phyloP scores from a whole-genome alignment of 2,888 invertebrate genomes.

The Thymelicus sylvestris region DNA sequence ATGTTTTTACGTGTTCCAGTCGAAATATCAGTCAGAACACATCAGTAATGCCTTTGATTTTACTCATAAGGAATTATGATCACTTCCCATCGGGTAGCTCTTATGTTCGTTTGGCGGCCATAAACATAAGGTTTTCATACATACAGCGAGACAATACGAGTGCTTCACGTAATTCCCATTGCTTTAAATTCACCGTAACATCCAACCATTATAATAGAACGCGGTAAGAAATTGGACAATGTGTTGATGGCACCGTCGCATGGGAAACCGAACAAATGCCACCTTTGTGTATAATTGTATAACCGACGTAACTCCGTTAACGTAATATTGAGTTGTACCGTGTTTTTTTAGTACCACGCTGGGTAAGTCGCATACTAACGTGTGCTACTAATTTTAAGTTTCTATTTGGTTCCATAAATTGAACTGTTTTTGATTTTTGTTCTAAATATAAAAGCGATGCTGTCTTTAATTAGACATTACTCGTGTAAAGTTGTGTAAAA shows the following conservation, averaged over 20 bases:
- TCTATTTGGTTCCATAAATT: slow-evolving; percentile 11
- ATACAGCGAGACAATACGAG: slow-evolving; percentile 10
- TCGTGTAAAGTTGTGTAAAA: background rate
- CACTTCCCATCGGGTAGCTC: too few species aligned
- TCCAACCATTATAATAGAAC: slow-evolving; percentile 34
- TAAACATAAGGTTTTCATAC: background rate
- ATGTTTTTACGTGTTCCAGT: too few species aligned
- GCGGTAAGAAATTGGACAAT: slow-evolving; percentile 62
- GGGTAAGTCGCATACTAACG: slow-evolving; percentile 25
- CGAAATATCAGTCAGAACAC: too few species aligned
- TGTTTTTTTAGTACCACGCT: slow-evolving; percentile 30
- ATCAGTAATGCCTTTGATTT: too few species aligned
- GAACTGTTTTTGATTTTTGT: background rate
- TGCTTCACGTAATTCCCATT: slow-evolving; percentile 31
- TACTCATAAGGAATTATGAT: background rate
- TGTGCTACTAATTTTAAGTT: background rate
- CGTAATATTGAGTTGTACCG: slow-evolving; percentile 46
- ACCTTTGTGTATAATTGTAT: slow-evolving; percentile 67
- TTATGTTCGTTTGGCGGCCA: too few species aligned
- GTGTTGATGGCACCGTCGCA: slow-evolving; percentile 54
- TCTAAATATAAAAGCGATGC: background rate
- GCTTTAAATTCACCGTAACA: slow-evolving; percentile 24
- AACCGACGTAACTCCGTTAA: slow-evolving; percentile 57
- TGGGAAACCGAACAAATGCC: slow-evolving; percentile 74
- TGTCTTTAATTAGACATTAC: background rate